These are phyloP conservation scores for Vireo altiloquus DNA, from an alignment of 2,113 vertebrate species.

Conservation along the genomic window DNA sequence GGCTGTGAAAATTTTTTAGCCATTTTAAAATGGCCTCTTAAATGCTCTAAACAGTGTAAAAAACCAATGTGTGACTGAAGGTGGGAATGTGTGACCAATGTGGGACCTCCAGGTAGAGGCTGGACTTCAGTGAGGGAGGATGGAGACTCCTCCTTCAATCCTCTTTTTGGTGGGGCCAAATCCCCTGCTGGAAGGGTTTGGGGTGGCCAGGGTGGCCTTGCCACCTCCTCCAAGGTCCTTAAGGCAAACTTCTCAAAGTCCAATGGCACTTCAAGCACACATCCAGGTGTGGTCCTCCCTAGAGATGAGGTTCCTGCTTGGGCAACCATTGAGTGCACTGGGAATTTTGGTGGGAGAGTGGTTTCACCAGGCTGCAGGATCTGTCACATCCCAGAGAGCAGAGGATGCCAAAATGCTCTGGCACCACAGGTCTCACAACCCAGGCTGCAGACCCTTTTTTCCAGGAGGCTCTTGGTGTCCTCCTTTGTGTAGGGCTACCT, in stretches of 20 bases:
- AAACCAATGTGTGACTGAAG: fast-evolving
- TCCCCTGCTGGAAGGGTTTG: neutral
- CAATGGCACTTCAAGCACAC: neutral
- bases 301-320: neutral
- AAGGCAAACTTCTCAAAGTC: neutral
- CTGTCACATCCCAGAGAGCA: neutral
- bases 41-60: neutral
- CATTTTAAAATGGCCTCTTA: neutral
- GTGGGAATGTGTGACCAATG: no score
- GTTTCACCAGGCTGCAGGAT: neutral
- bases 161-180: neutral
- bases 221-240: neutral
- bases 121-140: neutral
- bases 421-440: neutral
- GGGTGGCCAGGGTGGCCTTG: neutral
- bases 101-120: neutral
- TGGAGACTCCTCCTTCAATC: neutral
- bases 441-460: neutral
- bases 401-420: neutral
- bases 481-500: conserved; percentile 48
- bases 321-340: fast-evolving
- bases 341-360: neutral
- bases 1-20: neutral
- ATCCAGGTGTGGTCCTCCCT: neutral
- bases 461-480: neutral